Conservation (phyloP, 2,888 invertebrate species). For the Julus scanicus region DNA sequence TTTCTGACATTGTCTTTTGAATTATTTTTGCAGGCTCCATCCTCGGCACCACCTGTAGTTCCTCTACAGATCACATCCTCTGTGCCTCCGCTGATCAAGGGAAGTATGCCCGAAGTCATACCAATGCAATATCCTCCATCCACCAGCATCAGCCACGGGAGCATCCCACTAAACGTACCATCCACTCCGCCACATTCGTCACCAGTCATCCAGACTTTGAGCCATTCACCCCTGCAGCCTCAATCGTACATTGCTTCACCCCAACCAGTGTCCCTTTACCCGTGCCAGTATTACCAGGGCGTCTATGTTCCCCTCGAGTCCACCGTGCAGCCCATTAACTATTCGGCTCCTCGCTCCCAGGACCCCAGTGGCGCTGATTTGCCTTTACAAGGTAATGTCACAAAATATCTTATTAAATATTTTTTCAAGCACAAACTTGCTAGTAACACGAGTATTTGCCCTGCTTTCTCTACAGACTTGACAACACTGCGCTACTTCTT, state of each 20-base stretch:
- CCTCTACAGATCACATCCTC: neutral
- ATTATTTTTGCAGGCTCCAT: neutral
- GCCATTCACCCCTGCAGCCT: neutral
- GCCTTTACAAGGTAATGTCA: conserved; percentile 56
- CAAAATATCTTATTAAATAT: neutral
- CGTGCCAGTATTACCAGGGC: conserved; percentile 50
- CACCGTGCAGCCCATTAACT: conserved; percentile 55
- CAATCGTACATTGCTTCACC: conserved; percentile 32
- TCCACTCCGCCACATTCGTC: conserved; percentile 9
- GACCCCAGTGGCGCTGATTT: conserved; percentile 57
- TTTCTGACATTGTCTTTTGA: neutral
- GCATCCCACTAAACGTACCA: neutral
- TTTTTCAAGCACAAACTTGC: neutral
- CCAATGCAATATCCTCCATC: neutral
- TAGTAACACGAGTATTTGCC: neutral
- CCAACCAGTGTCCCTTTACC: conserved; percentile 50
- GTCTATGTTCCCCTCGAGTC: conserved; percentile 49
- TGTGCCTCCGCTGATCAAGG: neutral
- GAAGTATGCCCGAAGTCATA: neutral
- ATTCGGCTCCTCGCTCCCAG: conserved; percentile 55
- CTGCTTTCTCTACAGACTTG: conserved; percentile 51
- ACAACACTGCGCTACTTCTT: conserved; percentile 57
- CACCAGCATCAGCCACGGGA: conserved; percentile 16
- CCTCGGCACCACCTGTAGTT: neutral
- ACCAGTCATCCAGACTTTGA: neutral